phyloP scores from a whole-genome alignment of 1,140 invertebrate species.

The Zelostemma sp. region DNA sequence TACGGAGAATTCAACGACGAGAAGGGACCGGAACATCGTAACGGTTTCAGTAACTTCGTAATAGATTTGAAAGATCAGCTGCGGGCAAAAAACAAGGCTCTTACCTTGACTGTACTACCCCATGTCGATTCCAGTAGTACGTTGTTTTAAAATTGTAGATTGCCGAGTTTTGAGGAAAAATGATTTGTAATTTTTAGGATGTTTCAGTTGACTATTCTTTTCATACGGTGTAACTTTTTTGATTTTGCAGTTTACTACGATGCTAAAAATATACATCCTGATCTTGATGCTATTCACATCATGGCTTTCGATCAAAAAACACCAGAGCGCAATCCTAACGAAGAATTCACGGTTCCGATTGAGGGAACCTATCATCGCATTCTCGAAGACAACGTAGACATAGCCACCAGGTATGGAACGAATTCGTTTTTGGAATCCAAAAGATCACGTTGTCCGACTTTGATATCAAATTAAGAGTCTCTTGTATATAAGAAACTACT shows the following conservation, averaged over 20 bases:
- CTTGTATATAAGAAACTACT: too few species aligned
- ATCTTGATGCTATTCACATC: slow-evolving; percentile 84
- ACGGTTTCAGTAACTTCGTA: slow-evolving; percentile 82
- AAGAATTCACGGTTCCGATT: slow-evolving; percentile 80
- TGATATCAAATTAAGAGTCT: too few species aligned
- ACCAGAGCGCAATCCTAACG: slow-evolving; percentile 79
- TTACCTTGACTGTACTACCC: too few species aligned
- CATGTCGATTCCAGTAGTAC: slow-evolving; percentile 82
- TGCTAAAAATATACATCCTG: slow-evolving; percentile 77
- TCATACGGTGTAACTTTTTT: too few species aligned
- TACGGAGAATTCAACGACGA: slow-evolving; percentile 79
- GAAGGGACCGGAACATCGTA: slow-evolving; percentile 81
- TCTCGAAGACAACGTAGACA: slow-evolving; percentile 76
- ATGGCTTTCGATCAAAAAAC: slow-evolving; percentile 85
- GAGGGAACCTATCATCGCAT: slow-evolving; percentile 79
- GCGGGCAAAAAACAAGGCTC: slow-evolving; percentile 63
- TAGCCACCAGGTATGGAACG: slow-evolving; percentile 74
- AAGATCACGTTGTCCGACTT: too few species aligned
- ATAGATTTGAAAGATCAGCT: slow-evolving; percentile 74
- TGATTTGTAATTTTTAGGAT: too few species aligned
- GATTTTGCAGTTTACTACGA: slow-evolving; percentile 81
- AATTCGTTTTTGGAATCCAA: too few species aligned
- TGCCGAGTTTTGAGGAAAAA: slow-evolving; percentile 10
- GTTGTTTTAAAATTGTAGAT: slow-evolving; percentile 22
- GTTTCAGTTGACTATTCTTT: too few species aligned